Evolutionary conservation across 2,888 invertebrate species (phyloP), one percentile per base, ranked within the genome.

Genomic region (Gastrophysa polygoni): DNA sequence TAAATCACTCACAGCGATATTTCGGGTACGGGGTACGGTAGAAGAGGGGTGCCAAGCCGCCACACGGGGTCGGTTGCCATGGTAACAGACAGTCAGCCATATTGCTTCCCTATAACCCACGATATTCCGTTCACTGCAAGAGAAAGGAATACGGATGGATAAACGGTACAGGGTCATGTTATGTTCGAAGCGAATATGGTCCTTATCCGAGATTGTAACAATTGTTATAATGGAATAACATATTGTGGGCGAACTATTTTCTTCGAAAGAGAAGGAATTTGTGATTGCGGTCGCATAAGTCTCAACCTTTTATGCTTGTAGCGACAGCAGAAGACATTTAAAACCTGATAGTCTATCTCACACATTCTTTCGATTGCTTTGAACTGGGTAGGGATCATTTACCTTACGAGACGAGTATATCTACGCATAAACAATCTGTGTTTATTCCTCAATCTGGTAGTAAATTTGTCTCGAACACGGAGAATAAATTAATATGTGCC

Each of bases 41-140:
- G 43, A 54, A 57, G 69, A 73, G 75, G 75, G 75, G 75, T 73
- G 72, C 48, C 72, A 73, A 75, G 77, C 76, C 66, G 75, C 70
- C 71, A 72, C 69, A 73, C 75, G 75, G 77, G 78, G 75, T 72
- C 69, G 71, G 81, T 80, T 74, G 70, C 78, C 74, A 79, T 80
- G 73, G 78, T 66, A 73, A 80, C 81, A 63, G 68, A 69, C 71
- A 67, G 70, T 70, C 76, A 74, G 79, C 78, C 80, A 79, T 75
- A 71, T 73, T 75, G 73, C 71, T 56, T 69, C 67, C 69, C 68
- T 69, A 61, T 24, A 6, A 28, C 43, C 28, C 56, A 61, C 59
- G 51, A 65, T 65, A 66, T 67, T 68, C 70, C 68, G 68, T 68
- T 69, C 64, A 64, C 60, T 57, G 52, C 28, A 48, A 18, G 4